phyloP scores from a whole-genome alignment of 2,888 invertebrate genomes.

The Cryptophagus acutangulus region DNA sequence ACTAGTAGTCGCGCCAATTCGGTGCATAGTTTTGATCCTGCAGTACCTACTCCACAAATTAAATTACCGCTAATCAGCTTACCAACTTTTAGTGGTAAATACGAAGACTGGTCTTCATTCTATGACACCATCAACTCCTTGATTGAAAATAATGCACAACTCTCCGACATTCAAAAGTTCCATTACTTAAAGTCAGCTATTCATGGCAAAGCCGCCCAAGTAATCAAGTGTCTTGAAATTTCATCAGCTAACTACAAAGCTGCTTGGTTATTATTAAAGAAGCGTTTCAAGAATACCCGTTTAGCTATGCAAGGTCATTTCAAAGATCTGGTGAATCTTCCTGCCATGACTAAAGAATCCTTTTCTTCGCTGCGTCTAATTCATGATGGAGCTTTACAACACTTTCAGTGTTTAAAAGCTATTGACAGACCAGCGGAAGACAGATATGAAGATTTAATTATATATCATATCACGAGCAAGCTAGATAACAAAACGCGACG shows the following conservation, averaged over 20 bases:
- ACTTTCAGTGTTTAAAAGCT: background rate
- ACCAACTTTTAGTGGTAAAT: background rate
- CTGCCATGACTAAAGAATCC: conserved; percentile 8
- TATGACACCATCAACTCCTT: conserved; percentile 11
- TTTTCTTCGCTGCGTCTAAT: conserved; percentile 2
- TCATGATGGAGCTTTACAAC: conserved; percentile 7
- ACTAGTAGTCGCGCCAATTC: no score
- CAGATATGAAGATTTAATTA: conserved; percentile 3
- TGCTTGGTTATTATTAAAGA: conserved; percentile 11
- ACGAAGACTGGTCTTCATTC: conserved; percentile 12
- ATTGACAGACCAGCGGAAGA: background rate
- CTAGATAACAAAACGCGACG: conserved; percentile 11
- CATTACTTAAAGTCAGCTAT: conserved; percentile 12
- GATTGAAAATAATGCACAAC: conserved; percentile 9
- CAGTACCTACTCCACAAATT: no score
- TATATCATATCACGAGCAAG: conserved; percentile 10
- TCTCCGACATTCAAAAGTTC: conserved; percentile 14
- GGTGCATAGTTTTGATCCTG: no score
- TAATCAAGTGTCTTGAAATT: conserved; percentile 9
- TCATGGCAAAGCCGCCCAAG: conserved; percentile 8
- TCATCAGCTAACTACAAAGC: conserved; percentile 11
- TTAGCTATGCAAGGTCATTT: no score
- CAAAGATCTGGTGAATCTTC: conserved; percentile 8
- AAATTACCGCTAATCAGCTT: no score
- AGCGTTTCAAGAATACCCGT: conserved; percentile 12